phyloP scores from a whole-genome alignment of 1,140 invertebrate genomes.

The Drosophila seguyi region DNA sequence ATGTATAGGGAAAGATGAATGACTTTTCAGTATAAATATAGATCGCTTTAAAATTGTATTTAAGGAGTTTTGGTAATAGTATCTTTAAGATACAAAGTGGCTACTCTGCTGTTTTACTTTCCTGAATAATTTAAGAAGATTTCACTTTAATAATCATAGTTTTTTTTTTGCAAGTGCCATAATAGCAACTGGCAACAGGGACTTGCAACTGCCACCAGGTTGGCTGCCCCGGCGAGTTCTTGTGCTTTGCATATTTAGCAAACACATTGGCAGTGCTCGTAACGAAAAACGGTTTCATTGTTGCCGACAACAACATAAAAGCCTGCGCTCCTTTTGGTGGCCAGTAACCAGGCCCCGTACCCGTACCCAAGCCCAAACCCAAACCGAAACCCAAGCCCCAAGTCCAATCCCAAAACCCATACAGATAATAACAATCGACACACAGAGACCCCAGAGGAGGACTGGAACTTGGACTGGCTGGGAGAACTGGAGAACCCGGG shows the following conservation, averaged over 20 bases:
- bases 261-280: slow-evolving; percentile 78
- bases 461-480: neutral
- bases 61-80: neutral
- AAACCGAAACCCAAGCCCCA: slow-evolving; percentile 22
- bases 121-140: accelerated
- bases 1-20: too few relatives aligned
- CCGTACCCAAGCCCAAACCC: neutral
- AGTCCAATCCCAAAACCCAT: slow-evolving; percentile 28
- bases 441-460: slow-evolving; percentile 50
- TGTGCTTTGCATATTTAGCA: slow-evolving; percentile 82
- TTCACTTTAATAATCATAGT: too few relatives aligned
- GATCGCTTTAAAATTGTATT: too few relatives aligned
- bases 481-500: slow-evolving; percentile 4
- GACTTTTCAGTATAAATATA: neutral
- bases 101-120: too few relatives aligned
- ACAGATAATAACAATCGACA: slow-evolving; percentile 77
- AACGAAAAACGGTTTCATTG: slow-evolving; percentile 83
- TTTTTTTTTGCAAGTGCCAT: slow-evolving; percentile 17
- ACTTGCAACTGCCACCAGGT: slow-evolving; percentile 53
- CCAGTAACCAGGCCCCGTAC: slow-evolving; percentile 27
- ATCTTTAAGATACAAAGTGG: neutral
- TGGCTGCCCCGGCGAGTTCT: slow-evolving; percentile 52
- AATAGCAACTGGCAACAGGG: slow-evolving; percentile 41
- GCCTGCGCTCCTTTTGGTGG: slow-evolving; percentile 79
- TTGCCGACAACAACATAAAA: slow-evolving; percentile 80